Conservation (phyloP, 1,140 invertebrate genomes). For the Megalonaias nervosa region DNA sequence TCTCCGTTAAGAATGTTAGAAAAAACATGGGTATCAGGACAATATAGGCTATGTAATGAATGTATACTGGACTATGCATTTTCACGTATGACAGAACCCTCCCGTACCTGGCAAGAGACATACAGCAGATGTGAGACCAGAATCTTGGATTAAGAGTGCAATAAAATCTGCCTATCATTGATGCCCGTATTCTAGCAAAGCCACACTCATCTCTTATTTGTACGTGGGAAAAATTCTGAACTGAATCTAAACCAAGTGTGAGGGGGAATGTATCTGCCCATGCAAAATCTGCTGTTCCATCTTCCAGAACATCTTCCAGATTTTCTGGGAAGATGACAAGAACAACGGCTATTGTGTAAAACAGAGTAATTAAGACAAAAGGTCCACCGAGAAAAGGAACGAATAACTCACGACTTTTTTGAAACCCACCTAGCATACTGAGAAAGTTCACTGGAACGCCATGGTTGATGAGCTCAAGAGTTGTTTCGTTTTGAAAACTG, state of each 20-base stretch:
- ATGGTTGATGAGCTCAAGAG: constrained; percentile 5
- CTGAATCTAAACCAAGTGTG: constrained; percentile 5
- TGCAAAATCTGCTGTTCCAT: constrained; percentile 7
- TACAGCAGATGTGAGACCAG: constrained; percentile 7
- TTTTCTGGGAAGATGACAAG: constrained; percentile 22
- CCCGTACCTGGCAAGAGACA: not conserved
- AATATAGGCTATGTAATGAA: not conserved
- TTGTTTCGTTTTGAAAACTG: too few species aligned
- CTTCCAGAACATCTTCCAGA: constrained; percentile 16
- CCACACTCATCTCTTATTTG: not conserved
- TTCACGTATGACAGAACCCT: not conserved
- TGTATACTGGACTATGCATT: too few species aligned
- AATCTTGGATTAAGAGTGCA: constrained; percentile 11
- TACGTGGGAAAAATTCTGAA: not conserved
- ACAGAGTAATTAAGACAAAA: constrained; percentile 1
- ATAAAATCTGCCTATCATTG: constrained; percentile 3
- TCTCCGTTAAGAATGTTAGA: too few species aligned
- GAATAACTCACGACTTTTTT: constrained; percentile 6
- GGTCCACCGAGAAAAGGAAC: constrained; percentile 23
- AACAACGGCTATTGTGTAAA: constrained; percentile 10
- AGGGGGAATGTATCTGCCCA: not conserved
- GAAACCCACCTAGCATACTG: not conserved
- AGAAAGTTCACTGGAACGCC: constrained; percentile 16
- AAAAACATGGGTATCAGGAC: too few species aligned
- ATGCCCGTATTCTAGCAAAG: constrained; percentile 7